Percentiles rank a stretch among this genome's conserved stretches.
These are phyloP conservation scores for Hypothenemus hampei DNA, from an alignment of 1,140 invertebrate genomes.

Conservation along the genomic window DNA sequence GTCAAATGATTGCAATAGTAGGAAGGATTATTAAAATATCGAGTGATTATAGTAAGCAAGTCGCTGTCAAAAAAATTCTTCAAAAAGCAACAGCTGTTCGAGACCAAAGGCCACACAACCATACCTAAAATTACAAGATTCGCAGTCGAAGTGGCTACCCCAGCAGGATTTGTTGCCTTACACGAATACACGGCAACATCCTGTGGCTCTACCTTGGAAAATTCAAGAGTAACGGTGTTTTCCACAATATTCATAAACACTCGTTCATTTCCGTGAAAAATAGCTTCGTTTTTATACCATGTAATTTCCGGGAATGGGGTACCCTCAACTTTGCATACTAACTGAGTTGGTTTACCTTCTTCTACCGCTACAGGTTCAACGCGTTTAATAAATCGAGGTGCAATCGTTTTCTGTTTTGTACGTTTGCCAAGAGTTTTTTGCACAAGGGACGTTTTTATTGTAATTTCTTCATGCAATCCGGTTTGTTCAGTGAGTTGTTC, in stretches of 20 bases:
- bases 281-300: constrained; percentile 73
- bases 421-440: constrained; percentile 53
- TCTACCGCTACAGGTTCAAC: constrained; percentile 62
- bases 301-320: constrained; percentile 63
- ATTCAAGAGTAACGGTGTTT: constrained; percentile 61
- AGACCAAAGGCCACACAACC: constrained; percentile 22
- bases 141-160: constrained; percentile 72
- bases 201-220: constrained; percentile 57
- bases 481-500: constrained; percentile 49
- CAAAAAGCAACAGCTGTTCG: background rate
- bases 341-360: constrained; percentile 55
- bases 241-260: constrained; percentile 56
- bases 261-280: constrained; percentile 59
- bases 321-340: constrained; percentile 65
- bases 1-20: background rate
- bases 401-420: constrained; percentile 49
- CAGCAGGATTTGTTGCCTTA: constrained; percentile 69
- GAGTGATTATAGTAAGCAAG: background rate
- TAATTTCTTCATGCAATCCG: constrained; percentile 41
- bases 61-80: background rate
- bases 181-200: constrained; percentile 78
- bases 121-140: constrained; percentile 67
- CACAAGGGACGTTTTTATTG: constrained; percentile 41
- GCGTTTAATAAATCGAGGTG: constrained; percentile 66
- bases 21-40: background rate